Evolutionary conservation across 2,113 vertebrate genomes (phyloP).

Genomic region (Promerops cafer): DNA sequence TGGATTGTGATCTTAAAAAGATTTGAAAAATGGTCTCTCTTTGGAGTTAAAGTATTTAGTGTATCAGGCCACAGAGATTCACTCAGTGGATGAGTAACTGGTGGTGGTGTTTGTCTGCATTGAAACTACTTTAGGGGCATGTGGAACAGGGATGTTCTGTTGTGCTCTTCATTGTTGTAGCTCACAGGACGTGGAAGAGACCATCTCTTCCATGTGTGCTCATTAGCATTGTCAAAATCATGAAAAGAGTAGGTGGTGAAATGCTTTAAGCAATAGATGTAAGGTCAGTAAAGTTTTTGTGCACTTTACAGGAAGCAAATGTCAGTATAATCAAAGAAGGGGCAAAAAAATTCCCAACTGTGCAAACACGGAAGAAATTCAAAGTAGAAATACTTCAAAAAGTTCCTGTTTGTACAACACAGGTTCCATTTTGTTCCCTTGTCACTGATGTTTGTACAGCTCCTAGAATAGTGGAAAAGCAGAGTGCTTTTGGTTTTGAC

Average conservation of each 20-base stretch:
- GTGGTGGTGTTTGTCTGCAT: neutral
- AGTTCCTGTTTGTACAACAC: slow-evolving; percentile 66
- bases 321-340: slow-evolving; percentile 60
- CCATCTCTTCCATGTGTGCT: neutral
- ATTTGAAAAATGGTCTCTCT: neutral
- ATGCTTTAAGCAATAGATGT: slow-evolving; percentile 38
- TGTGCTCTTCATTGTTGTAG: neutral
- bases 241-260: slow-evolving; percentile 31
- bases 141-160: neutral
- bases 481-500: slow-evolving; percentile 61
- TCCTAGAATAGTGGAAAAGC: slow-evolving; percentile 63
- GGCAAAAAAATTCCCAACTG: slow-evolving; percentile 63
- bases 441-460: slow-evolving; percentile 63
- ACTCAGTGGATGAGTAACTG: neutral
- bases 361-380: slow-evolving; percentile 72
- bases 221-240: slow-evolving; percentile 22
- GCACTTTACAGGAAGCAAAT: slow-evolving; percentile 60
- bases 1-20: neutral
- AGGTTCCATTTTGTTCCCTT: slow-evolving; percentile 65
- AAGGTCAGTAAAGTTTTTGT: slow-evolving; percentile 30
- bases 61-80: neutral
- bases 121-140: neutral
- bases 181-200: neutral
- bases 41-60: neutral
- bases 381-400: slow-evolving; percentile 70